Evolutionary conservation across 2,888 invertebrate genomes (phyloP), one percentile per base, ranked within the genome.

Genomic region (Pelosia muscerda): DNA sequence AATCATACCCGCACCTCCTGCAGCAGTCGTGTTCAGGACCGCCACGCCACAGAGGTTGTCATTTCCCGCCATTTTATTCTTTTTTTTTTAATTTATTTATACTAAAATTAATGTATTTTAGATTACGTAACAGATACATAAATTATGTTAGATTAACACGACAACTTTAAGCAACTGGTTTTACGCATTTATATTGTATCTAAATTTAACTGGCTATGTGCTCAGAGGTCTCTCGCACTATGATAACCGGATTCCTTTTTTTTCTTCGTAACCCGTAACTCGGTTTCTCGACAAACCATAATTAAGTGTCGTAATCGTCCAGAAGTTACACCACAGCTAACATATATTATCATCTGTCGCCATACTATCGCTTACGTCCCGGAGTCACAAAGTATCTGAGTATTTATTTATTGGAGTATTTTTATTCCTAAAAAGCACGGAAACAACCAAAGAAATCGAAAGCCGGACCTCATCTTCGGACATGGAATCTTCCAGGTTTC

Each of bases 181-280:
- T 2, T n/a, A 49, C 49, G 49, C 49, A 9, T 49, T 8, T 49
- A 38, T 49, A 9, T 19, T 49, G n/a, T 49, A 49, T n/a, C 49
- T 49, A 49, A n/a, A 49, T n/a, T 49, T 49, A 49, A 49, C 5
- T 49, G n/a, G 8, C n/a, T n/a, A 19, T 49, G 49, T 49, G n/a
- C 49, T 49, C n/a, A 42, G 49, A 49, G 49, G 49, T 49, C 49
- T n/a, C 49, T 49, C n/a, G 49, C 49, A n/a, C 19, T 49, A 49
- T 42, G 42, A 19, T 49, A 49, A 49, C 49, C 49, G 49, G n/a
- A 49, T n/a, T 49, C 15, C 3, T 28, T 3, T 34, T 49, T n/a
- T n/a, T 49, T 49, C 49, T 49, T n/a, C 49, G 8, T 9, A 49
- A 8, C 49, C 49, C 9, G 9, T 49, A n/a, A 49, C n/a, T 19